A percentile compares a stretch with the other conserved stretches of the same genome.
Evolutionary conservation across 2,888 invertebrate genomes (phyloP).

Genomic region (Plebejus melissa): DNA sequence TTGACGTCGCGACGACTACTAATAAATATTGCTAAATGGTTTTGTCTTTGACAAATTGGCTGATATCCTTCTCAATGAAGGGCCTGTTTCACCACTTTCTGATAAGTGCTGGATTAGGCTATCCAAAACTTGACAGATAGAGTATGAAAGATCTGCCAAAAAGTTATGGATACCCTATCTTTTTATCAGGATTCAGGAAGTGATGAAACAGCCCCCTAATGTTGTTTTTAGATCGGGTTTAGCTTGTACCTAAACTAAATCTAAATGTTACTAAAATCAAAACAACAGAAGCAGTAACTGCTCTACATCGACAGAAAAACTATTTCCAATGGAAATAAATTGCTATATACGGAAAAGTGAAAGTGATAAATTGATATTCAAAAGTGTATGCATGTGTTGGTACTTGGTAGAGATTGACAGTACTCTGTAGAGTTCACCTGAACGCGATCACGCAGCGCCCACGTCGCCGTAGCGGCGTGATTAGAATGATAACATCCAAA

Average conservation of each 20-base stretch:
- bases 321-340: not conserved
- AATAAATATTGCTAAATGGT: not conserved
- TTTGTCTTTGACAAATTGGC: not conserved
- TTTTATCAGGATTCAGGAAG: too few relatives aligned
- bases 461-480: too few relatives aligned
- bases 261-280: not conserved
- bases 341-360: not conserved
- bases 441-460: too few relatives aligned
- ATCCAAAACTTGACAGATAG: too few relatives aligned
- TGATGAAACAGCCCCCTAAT: too few relatives aligned
- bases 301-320: not conserved
- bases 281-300: not conserved
- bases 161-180: too few relatives aligned
- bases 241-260: not conserved
- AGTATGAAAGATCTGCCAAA: too few relatives aligned
- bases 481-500: slow-evolving; percentile 40
- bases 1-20: not conserved
- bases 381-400: too few relatives aligned
- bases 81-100: too few relatives aligned
- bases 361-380: not conserved
- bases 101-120: too few relatives aligned
- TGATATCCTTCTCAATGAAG: not conserved
- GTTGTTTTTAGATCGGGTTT: not conserved
- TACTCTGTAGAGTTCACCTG: too few relatives aligned
- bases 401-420: too few relatives aligned